phyloP scores from a whole-genome alignment of 2,888 invertebrate species.

The Dinocampus coccinellae region DNA sequence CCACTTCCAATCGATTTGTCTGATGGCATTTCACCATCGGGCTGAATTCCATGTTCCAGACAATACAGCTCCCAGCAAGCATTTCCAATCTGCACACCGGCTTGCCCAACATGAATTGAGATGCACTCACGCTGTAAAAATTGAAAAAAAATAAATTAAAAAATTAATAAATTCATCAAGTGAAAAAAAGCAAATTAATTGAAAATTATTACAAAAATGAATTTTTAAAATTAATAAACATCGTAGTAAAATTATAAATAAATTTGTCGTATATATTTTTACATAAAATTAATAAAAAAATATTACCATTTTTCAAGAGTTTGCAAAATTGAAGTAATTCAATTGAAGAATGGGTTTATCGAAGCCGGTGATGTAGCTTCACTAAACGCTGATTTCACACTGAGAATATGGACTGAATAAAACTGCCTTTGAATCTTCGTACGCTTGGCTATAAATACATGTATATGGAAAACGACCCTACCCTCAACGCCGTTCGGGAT shows the following conservation, averaged over 20 bases:
- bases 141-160: not conserved
- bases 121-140: slow-evolving; percentile 83
- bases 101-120: slow-evolving; percentile 87
- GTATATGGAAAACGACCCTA: slow-evolving; percentile 22
- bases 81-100: slow-evolving; percentile 87
- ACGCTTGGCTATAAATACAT: not conserved
- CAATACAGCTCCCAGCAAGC: slow-evolving; percentile 90
- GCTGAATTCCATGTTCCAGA: slow-evolving; percentile 85
- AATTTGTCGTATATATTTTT: too few relatives aligned
- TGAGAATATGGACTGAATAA: not conserved
- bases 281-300: too few relatives aligned
- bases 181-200: too few relatives aligned
- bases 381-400: slow-evolving; percentile 20
- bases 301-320: slow-evolving; percentile 31
- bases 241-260: too few relatives aligned
- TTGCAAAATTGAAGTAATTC: slow-evolving; percentile 9
- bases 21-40: slow-evolving; percentile 88
- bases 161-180: not conserved
- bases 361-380: slow-evolving; percentile 29
- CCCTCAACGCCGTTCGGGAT: slow-evolving; percentile 24
- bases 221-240: too few relatives aligned
- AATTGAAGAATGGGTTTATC: slow-evolving; percentile 8
- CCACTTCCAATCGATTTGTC: slow-evolving; percentile 82
- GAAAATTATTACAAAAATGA: too few relatives aligned
- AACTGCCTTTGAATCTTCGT: not conserved